These are phyloP conservation scores for Leucophenga montana DNA, from an alignment of 2,888 invertebrate species.

Conservation along the genomic window DNA sequence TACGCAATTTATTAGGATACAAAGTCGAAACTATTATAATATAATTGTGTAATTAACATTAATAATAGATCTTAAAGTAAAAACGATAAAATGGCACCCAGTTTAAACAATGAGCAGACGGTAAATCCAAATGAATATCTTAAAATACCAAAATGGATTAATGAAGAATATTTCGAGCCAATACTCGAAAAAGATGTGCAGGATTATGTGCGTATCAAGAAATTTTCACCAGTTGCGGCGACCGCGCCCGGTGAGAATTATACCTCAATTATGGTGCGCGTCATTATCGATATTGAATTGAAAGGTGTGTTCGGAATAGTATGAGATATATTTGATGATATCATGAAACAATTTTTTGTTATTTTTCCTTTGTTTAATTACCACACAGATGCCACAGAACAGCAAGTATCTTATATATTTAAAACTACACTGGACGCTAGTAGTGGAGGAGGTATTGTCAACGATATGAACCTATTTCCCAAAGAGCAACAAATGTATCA, in stretches of 20 bases:
- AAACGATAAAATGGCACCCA: constrained; percentile 14
- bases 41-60: no score
- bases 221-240: constrained; percentile 46
- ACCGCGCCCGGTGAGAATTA: constrained; percentile 58
- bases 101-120: background rate
- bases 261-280: constrained; percentile 53
- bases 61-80: no score
- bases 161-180: constrained; percentile 43
- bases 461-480: constrained; percentile 49
- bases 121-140: constrained; percentile 46
- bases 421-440: constrained; percentile 44
- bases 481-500: constrained; percentile 63
- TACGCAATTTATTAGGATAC: no score
- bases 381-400: constrained; percentile 36
- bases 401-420: constrained; percentile 48
- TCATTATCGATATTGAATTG: constrained; percentile 45
- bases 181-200: constrained; percentile 45
- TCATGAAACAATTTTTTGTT: no score
- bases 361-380: constrained; percentile 27
- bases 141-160: constrained; percentile 50
- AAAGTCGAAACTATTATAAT: no score
- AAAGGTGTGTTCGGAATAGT: constrained; percentile 37
- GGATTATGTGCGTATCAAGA: constrained; percentile 35
- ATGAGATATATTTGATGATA: constrained; percentile 34
- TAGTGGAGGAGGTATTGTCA: constrained; percentile 30